Evolutionary conservation across 1,140 invertebrate genomes (phyloP), one percentile per base, ranked within the genome.

Genomic region (Bathynomus jamesi): DNA sequence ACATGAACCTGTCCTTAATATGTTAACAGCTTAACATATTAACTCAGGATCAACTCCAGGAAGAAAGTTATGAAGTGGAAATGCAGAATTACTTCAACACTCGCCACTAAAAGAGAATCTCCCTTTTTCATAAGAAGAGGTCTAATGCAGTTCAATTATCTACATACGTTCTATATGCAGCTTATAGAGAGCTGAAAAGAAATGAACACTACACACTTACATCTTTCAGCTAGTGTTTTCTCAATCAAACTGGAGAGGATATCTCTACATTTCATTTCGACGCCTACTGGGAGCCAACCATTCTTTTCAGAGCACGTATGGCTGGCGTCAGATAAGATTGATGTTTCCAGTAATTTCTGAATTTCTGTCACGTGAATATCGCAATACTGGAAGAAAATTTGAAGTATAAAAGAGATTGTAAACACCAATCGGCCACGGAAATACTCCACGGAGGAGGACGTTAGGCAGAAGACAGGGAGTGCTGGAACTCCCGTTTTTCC

Each of bases 311-410:
- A 73, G 27, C 75, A 76, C 61, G 71, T 66, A 27, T 71, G 65
- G 31, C 74, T 71, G 65, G 69, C 72, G 0, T 69, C 72, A 30
- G 61, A 66, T 65, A 76, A 31, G 4, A 76, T 73, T 71, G 91
- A 84, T 69, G 86, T 86, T 11, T 86, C 82, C 8, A 96, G 77
- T 83, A 95, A 87, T 75, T 87, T 86, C 81, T 95, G 89, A 71
- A 96, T 90, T 84, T 94, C 91, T 0, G 88, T 86, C n/a, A 93
- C 83, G n/a, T 89, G 82, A 29, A 96, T 85, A 80, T 96, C 91
- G 79, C 90, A 92, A 78, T 92, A 89, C 87, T 94, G 82, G 72
- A 84, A 25, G 25, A 71, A 25, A 5, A 28, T 10, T 0, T 24
- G 4, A 24, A 21, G 10, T 63, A 4, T 27, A 10, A 11, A 4